phyloP scores from a whole-genome alignment of 2,888 invertebrate genomes.

The Nebria brevicollis region DNA sequence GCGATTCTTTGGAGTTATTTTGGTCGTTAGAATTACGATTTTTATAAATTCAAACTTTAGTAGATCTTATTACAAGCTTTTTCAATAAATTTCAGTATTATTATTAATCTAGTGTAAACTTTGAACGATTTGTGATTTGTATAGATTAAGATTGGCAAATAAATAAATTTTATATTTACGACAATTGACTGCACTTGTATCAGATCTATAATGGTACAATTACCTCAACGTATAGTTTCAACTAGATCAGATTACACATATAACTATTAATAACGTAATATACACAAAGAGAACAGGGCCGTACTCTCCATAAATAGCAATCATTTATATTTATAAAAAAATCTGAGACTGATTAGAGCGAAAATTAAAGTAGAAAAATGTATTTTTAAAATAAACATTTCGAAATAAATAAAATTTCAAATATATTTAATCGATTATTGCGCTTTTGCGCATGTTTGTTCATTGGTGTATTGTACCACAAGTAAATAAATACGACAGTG shows the following conservation, averaged over 20 bases:
- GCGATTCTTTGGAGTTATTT: too few relatives aligned
- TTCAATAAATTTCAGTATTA: too few relatives aligned
- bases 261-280: conserved; percentile 7
- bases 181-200: too few relatives aligned
- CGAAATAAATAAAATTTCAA: neutral
- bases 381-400: neutral
- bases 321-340: neutral
- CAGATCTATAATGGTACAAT: neutral
- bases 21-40: too few relatives aligned
- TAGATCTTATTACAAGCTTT: too few relatives aligned
- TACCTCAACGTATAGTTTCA: neutral
- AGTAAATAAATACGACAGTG: neutral
- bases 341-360: neutral
- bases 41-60: too few relatives aligned
- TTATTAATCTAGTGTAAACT: too few relatives aligned
- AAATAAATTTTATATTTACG: too few relatives aligned
- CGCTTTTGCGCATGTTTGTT: neutral
- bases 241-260: neutral
- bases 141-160: too few relatives aligned
- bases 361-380: neutral
- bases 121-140: too few relatives aligned
- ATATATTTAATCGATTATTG: neutral
- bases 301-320: neutral
- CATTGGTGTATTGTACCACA: neutral
- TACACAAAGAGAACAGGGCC: neutral